A percentile compares a stretch with the other conserved stretches of the same genome.
Evolutionary conservation across 64 coral and sea anemone species (phyloP).

Genomic region (Actinia equina): DNA sequence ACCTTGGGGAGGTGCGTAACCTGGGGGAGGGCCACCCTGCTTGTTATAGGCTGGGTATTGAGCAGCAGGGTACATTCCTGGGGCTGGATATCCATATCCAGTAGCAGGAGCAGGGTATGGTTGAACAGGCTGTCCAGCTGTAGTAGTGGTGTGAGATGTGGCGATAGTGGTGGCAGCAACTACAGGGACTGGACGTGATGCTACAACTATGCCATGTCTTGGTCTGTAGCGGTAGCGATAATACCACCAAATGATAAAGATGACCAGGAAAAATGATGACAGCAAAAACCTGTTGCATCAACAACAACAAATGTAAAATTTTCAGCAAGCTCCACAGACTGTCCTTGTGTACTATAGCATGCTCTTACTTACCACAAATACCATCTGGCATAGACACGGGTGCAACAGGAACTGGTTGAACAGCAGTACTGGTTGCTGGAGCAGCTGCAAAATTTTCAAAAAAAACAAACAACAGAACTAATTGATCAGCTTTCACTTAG

Average conservation of each 20-base stretch:
- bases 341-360: background rate
- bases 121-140: background rate
- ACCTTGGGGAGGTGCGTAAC: background rate
- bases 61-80: conserved; percentile 8
- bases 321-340: background rate
- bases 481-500: background rate
- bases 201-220: conserved; percentile 22
- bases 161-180: background rate
- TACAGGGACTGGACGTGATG: background rate
- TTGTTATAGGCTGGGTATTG: background rate
- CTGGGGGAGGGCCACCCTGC: background rate
- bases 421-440: conserved; percentile 80
- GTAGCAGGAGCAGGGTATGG: background rate
- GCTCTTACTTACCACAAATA: conserved; percentile 88
- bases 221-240: conserved; percentile 83
- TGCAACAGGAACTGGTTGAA: conserved; percentile 64
- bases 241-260: conserved; percentile 86
- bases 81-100: conserved; percentile 2
- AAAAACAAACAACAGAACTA: background rate
- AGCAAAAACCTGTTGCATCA: conserved; percentile 56
- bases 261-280: conserved; percentile 32
- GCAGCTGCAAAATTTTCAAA: conserved; percentile 48
- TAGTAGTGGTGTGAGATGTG: background rate
- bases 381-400: conserved; percentile 82
- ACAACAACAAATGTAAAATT: background rate